Evolutionary conservation across 2,113 vertebrate species (phyloP), one percentile per base, ranked within the genome.

Genomic region (Opisthocomus hoazin): DNA sequence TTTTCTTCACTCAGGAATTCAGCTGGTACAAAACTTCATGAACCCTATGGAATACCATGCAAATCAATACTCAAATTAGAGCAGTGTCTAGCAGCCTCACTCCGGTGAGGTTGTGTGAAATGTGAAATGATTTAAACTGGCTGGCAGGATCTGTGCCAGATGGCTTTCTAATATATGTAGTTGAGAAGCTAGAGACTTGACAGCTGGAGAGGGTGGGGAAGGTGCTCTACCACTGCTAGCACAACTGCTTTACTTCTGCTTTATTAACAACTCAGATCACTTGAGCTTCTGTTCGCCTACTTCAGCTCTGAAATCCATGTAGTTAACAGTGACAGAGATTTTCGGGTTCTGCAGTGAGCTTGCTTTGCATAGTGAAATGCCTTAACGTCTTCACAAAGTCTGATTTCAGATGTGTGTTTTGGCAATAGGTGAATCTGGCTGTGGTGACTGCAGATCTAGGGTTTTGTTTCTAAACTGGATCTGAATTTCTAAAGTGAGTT

Each of bases 241-340:
- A 84, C 56, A 87, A 77, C 64, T 63, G 56, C 68, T 90, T 94
- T 81, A 26, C 61, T 93, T 95, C 79, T 93, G 63, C 63, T 89
- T 91, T 95, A n/a, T 56, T 94, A 91, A 60, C 53, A 79, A 12
- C 12, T 1, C 16, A 27, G 15, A 46, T 88, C 0, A 34, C 32
- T 82, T 73, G 48, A 53, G 69, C 45, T 82, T 73, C 14, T 63
- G 20, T 85, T 95, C 58, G 63, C 24, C 36, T 73, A 11, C 30
- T 84, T 78, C 56, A 43, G 12, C 48, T 91, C 81, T 15, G n/a
- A 92, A 89, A 61, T 56, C 24, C 5, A 8, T 20, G 43, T 45
- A 68, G 64, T 60, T 94, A 41, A 61, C 12, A 60, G 22, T 34
- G 43, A 37, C 50, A 50, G 27, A 1, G 3, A 51, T 64, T 87